Percentiles rank a stretch among this genome's conserved stretches.
Conservation (phyloP, 2,113 vertebrate species). For the Eclectus roratus region DNA sequence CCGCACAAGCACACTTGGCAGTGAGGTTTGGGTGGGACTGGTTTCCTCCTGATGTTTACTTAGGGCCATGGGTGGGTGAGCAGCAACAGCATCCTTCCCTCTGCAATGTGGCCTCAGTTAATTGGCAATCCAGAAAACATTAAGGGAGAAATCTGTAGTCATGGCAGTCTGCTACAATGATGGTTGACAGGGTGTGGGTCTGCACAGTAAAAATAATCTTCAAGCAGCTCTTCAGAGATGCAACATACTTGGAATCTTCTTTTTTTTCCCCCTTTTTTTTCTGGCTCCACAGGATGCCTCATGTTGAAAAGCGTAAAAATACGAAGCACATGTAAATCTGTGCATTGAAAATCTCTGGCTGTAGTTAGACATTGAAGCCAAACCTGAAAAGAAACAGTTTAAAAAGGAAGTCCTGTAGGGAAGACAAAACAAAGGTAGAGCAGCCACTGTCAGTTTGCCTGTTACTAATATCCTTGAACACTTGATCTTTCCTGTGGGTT, state of each 20-base stretch:
- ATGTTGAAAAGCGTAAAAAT: neutral
- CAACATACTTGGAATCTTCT: neutral
- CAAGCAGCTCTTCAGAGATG: neutral
- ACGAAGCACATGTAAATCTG: neutral
- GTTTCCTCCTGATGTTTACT: neutral
- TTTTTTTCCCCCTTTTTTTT: neutral
- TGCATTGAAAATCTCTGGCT: neutral
- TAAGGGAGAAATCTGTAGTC: neutral
- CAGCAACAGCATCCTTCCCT: neutral
- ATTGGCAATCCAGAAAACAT: neutral
- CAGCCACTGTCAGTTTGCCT: neutral
- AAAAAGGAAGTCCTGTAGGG: neutral
- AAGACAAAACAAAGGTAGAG: neutral
- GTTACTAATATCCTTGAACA: neutral
- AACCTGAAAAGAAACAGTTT: neutral
- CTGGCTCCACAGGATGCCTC: neutral
- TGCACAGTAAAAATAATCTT: neutral
- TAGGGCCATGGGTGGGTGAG: neutral
- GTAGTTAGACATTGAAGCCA: neutral
- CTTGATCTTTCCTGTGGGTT: neutral
- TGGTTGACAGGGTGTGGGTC: neutral
- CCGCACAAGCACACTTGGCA: neutral
- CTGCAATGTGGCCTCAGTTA: neutral
- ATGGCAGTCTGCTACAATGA: neutral
- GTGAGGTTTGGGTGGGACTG: neutral